Conservation (phyloP, 2,113 vertebrate genomes). For the Thermophis baileyi region DNA sequence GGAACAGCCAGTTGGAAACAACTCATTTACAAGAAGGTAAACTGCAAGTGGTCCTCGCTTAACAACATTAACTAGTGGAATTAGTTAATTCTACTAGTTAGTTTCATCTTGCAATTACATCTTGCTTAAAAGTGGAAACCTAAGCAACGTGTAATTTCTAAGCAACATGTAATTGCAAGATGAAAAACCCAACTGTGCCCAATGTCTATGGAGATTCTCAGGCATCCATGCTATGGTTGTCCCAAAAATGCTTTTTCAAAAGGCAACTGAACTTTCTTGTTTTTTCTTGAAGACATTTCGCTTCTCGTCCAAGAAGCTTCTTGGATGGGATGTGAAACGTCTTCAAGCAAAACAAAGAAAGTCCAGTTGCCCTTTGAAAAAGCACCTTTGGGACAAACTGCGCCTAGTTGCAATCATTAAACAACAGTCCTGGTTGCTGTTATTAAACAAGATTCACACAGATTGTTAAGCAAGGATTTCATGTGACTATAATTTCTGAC, state of each 20-base stretch:
- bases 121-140: neutral
- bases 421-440: neutral
- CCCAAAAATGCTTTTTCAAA: too few species aligned
- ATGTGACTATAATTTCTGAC: neutral
- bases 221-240: too few species aligned
- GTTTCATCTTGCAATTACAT: too few species aligned
- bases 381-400: neutral
- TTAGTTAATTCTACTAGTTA: too few species aligned
- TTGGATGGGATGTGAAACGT: neutral
- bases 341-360: neutral
- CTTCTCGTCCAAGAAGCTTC: too few species aligned
- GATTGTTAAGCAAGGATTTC: neutral
- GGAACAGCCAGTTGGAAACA: neutral
- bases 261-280: too few species aligned
- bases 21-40: neutral
- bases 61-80: neutral
- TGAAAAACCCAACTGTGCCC: neutral
- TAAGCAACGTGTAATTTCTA: neutral
- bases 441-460: neutral
- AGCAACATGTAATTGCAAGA: neutral
- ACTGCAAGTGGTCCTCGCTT: neutral
- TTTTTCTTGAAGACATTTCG: too few species aligned
- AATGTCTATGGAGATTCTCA: too few species aligned
- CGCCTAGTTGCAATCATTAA: neutral
- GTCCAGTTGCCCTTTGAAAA: neutral